phyloP scores from a whole-genome alignment of 2,797 vertebrate species.

The Enteromius afrohamiltoni region DNA sequence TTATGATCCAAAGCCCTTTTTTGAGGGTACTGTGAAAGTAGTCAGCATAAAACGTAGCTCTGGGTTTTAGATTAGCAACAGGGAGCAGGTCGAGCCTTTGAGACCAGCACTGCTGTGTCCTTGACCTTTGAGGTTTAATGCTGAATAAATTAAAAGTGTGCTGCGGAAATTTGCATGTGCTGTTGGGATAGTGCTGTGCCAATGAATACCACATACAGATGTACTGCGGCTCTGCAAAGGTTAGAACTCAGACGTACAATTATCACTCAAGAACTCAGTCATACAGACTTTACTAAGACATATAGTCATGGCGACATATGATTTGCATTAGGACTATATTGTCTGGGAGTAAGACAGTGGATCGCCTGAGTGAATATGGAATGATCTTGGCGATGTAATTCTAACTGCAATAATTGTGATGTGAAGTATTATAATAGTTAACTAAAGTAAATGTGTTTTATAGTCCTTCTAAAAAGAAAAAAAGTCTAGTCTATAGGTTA shows the following conservation, averaged over 20 bases:
- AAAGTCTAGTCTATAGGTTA: not conserved
- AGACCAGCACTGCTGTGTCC: conserved; percentile 33
- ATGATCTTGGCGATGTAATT: not conserved
- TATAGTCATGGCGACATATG: not conserved
- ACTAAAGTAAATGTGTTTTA: not conserved
- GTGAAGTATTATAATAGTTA: not conserved
- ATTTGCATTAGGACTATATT: conserved; percentile 7
- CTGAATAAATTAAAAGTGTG: conserved; percentile 43
- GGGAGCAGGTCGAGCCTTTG: conserved; percentile 38
- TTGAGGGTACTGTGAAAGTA: conserved; percentile 5
- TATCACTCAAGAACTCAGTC: not conserved
- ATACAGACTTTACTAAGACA: conserved; percentile 6
- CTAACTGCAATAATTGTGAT: not conserved
- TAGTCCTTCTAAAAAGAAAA: not conserved
- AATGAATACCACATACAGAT: conserved; percentile 1
- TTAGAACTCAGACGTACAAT: conserved; percentile 19
- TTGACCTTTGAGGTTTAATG: conserved; percentile 43
- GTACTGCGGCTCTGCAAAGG: not conserved
- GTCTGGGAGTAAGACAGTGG: not conserved
- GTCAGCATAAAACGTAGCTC: conserved; percentile 29
- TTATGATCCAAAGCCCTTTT: conserved; percentile 16
- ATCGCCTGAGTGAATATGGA: not conserved
- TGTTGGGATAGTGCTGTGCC: not conserved
- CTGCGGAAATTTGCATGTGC: conserved; percentile 34
- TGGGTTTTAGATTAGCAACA: conserved; percentile 26